Evolutionary conservation across 2,113 vertebrate species (phyloP), one percentile per base, ranked within the genome.

Genomic region (Cromileptes altivelis): DNA sequence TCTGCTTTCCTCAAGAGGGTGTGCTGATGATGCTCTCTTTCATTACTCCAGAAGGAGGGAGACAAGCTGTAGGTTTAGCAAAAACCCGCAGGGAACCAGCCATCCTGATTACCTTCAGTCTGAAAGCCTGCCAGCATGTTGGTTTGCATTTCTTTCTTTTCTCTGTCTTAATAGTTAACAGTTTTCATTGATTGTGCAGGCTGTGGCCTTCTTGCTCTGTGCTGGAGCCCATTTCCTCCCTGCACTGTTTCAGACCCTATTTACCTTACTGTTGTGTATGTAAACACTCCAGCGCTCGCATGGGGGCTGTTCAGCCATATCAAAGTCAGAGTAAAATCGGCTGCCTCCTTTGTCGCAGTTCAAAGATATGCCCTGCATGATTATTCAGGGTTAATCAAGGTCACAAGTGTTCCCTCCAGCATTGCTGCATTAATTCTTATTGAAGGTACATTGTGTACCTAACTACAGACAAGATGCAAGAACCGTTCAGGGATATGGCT

Each of bases 311-410:
- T 80, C 71, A 84, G 80, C 78, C 78, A 15, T 84, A 88, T 87
- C 61, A 80, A 82, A 84, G 63, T 70, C 19, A 23, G 45, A 70
- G 69, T 42, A 23, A 56, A 88, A 84, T 81, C 70, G 6, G 56
- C 91, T 61, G 57, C 70, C 47, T 91, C 69, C 80, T 89, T 88
- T 87, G 90, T 89, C 83, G 83, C 91, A 93, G 88, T 93, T 93
- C 89, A 92, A 85, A 94, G 80, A 91, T 82, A 78, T 86, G 77
- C 67, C 81, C 68, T 75, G 78, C 83, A 70, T 82, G 78, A 79
- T 85, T 88, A 82, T 91, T 89, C 80, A 82, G 87, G 80, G 89
- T 89, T 90, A 83, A 91, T 93, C 93, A 92, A 93, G 92, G 93
- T 90, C 90, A 89, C 23, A 80, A 84, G 71, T 81, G 62, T 90